Conservation (phyloP, 2,888 invertebrate species). For the Luffia ferchaultella region DNA sequence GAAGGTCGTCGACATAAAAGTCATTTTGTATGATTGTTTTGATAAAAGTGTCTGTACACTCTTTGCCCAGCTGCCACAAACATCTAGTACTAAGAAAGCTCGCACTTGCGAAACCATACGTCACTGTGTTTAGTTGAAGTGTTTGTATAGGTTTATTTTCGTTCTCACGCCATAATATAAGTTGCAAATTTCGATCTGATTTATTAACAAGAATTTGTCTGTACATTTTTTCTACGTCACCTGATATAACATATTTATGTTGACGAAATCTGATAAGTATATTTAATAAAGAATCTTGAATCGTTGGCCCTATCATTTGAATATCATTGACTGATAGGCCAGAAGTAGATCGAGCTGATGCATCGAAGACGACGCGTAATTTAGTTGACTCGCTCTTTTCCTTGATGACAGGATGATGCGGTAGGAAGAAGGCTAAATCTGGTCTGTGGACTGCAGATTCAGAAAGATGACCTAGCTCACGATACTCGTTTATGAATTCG, state of each 20-base stretch:
- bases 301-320: constrained; percentile 4
- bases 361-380: constrained; percentile 7
- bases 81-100: background rate
- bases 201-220: background rate
- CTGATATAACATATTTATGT: constrained; percentile 3
- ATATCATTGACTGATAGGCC: constrained; percentile 6
- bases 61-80: background rate
- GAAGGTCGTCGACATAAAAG: background rate
- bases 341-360: constrained; percentile 2
- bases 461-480: constrained; percentile 9
- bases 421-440: constrained; percentile 1
- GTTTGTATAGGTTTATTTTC: background rate
- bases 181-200: background rate
- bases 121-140: background rate
- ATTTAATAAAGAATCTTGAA: constrained; percentile 5
- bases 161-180: constrained; percentile 1
- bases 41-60: background rate
- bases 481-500: constrained; percentile 13
- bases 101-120: background rate
- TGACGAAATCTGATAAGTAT: constrained; percentile 6
- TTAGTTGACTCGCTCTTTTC: constrained; percentile 3
- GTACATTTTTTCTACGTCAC: constrained; percentile 7
- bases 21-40: background rate
- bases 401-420: constrained; percentile 5
- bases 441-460: background rate